Conservation (phyloP, 2,888 invertebrate species). For the Galerucella pusilla region DNA sequence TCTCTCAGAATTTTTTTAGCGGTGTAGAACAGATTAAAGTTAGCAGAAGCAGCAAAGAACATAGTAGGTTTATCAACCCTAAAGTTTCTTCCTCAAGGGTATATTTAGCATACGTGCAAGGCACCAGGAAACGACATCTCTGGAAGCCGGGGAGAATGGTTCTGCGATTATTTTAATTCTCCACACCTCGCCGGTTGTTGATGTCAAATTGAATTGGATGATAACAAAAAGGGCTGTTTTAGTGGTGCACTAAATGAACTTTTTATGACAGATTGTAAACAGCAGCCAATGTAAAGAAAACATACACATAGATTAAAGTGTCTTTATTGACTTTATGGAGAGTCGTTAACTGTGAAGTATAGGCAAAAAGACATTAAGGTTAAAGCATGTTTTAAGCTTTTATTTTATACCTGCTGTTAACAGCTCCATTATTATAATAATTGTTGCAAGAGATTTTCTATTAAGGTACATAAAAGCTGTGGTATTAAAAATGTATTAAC, state of each 20-base stretch:
- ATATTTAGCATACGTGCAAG: slow-evolving; percentile 30
- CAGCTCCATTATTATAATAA: not conserved
- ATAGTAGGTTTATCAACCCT: slow-evolving; percentile 17
- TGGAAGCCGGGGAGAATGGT: slow-evolving; percentile 13
- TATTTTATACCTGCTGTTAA: not conserved
- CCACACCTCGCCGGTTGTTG: slow-evolving; percentile 32
- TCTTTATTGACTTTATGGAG: not conserved
- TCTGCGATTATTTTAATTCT: slow-evolving; percentile 33
- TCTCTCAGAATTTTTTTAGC: not conserved
- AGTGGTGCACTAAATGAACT: slow-evolving; percentile 21
- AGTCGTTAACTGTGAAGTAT: not conserved
- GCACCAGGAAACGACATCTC: slow-evolving; percentile 25
- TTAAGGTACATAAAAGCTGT: not conserved
- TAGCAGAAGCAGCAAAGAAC: slow-evolving; percentile 9
- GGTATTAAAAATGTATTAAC: not conserved
- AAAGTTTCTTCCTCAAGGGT: slow-evolving; percentile 27
- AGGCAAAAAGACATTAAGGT: not conserved
- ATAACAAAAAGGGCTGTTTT: slow-evolving; percentile 27
- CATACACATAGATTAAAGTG: not conserved
- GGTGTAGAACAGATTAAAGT: slow-evolving; percentile 8
- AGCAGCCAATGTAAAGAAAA: slow-evolving; percentile 7
- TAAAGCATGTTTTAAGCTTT: not conserved
- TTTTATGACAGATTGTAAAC: slow-evolving; percentile 21
- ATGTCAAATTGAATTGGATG: slow-evolving; percentile 32
- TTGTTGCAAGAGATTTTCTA: not conserved